Evolutionary conservation across 1,140 invertebrate species (phyloP).

Genomic region (Diuraphis noxia): DNA sequence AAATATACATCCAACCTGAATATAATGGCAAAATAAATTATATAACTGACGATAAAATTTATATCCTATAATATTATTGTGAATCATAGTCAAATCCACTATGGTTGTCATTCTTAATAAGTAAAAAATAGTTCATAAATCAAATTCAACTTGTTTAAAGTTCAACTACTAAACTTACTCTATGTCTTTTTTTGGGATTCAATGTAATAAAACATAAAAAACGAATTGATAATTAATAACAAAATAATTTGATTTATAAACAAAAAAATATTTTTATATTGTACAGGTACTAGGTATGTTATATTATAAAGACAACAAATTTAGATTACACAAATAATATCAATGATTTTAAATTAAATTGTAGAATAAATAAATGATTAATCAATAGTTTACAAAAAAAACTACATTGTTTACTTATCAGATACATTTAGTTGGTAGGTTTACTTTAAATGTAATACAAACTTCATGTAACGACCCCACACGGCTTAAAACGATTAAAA

Average conservation of each 20-base stretch:
- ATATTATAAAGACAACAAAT: not conserved
- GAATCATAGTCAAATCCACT: not conserved
- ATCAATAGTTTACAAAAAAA: not conserved
- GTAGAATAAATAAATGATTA: not conserved
- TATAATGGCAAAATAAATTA: not conserved
- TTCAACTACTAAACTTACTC: not conserved
- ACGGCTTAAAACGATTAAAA: constrained; percentile 48
- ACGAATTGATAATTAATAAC: not conserved
- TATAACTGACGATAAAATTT: not conserved
- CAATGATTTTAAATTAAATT: not conserved
- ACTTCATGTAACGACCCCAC: constrained; percentile 19
- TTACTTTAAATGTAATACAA: constrained; percentile 24
- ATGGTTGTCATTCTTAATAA: not conserved
- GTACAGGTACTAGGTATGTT: not conserved
- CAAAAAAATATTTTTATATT: not conserved
- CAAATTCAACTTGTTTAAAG: not conserved
- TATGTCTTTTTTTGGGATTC: no score
- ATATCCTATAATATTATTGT: not conserved
- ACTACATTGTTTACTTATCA: not conserved
- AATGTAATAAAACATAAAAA: not conserved
- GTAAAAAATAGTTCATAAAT: not conserved
- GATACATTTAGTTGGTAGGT: not conserved
- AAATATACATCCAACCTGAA: not conserved
- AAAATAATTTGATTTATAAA: not conserved
- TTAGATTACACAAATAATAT: not conserved